Evolutionary conservation across 2,888 invertebrate species (phyloP).

Genomic region (Villa cingulata): DNA sequence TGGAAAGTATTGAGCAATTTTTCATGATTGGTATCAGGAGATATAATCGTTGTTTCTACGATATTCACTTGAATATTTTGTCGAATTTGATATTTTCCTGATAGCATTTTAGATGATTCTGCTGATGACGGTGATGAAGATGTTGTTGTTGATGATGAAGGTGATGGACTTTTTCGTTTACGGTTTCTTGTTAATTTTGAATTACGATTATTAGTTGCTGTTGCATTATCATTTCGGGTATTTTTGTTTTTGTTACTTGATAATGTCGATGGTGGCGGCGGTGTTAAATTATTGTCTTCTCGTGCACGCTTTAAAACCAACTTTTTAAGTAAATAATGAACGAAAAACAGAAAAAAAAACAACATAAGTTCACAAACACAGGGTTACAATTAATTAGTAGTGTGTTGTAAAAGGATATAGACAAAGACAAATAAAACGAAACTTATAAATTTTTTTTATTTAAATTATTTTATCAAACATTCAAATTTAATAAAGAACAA

Average conservation of each 20-base stretch:
- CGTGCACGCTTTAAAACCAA: conserved; percentile 16
- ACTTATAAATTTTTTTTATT: too few species aligned
- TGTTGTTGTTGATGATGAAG: neutral
- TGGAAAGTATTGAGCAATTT: neutral
- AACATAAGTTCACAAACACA: neutral
- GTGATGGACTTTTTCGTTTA: conserved; percentile 4
- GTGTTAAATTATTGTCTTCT: conserved; percentile 10
- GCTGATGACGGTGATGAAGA: neutral
- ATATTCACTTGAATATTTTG: neutral
- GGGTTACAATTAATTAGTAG: neutral
- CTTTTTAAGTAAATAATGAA: conserved; percentile 8
- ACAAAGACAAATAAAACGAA: too few species aligned
- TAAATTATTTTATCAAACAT: too few species aligned
- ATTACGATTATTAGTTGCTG: conserved; percentile 3
- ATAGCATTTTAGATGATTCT: too few species aligned
- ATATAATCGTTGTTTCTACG: too few species aligned
- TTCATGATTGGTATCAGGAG: neutral
- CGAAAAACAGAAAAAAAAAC: conserved; percentile 1
- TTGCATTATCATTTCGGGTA: neutral
- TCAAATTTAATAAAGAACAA: too few species aligned
- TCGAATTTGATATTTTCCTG: too few species aligned
- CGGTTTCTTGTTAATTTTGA: neutral
- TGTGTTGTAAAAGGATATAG: too few species aligned
- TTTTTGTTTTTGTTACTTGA: neutral
- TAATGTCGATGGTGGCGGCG: neutral